These are phyloP conservation scores for Drosophila maculinotata DNA, from an alignment of 2,888 invertebrate genomes.

Conservation along the genomic window DNA sequence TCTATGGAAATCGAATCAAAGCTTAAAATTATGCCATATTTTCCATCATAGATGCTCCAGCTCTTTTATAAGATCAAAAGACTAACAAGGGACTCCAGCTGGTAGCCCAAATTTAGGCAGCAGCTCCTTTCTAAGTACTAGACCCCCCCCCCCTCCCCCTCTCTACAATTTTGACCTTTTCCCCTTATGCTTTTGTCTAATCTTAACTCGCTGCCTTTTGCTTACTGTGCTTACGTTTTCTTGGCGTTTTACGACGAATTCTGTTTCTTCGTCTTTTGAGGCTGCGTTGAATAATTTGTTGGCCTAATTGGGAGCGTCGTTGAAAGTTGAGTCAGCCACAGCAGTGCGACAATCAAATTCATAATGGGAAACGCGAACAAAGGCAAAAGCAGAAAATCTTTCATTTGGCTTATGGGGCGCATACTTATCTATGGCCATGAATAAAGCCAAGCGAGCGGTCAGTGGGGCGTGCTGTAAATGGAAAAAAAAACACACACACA, in stretches of 20 bases:
- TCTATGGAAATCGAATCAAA: too few species aligned
- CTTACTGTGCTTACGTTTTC: conserved; percentile 3
- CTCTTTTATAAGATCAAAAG: too few species aligned
- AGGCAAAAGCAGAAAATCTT: conserved; percentile 29
- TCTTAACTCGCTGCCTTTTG: not conserved
- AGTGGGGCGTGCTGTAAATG: conserved; percentile 36
- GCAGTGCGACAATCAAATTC: conserved; percentile 41
- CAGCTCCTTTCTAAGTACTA: not conserved
- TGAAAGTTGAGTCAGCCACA: conserved; percentile 41
- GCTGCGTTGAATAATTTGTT: conserved; percentile 46
- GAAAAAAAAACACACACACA: conserved; percentile 2
- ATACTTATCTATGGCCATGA: conserved; percentile 18
- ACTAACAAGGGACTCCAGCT: too few species aligned
- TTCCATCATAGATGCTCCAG: too few species aligned
- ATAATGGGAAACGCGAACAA: conserved; percentile 40
- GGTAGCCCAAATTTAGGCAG: conserved; percentile 1
- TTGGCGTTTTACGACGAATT: not conserved
- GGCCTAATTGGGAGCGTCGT: conserved; percentile 52
- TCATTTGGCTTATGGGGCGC: conserved; percentile 17
- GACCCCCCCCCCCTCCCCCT: not conserved
- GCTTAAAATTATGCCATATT: too few species aligned
- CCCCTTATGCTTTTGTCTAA: not conserved
- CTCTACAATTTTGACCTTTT: conserved; percentile 2
- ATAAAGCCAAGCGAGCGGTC: conserved; percentile 27
- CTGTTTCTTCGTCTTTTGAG: not conserved